Conservation (phyloP, 1,140 invertebrate genomes). For the Mycetomoellerius zeteki region DNA sequence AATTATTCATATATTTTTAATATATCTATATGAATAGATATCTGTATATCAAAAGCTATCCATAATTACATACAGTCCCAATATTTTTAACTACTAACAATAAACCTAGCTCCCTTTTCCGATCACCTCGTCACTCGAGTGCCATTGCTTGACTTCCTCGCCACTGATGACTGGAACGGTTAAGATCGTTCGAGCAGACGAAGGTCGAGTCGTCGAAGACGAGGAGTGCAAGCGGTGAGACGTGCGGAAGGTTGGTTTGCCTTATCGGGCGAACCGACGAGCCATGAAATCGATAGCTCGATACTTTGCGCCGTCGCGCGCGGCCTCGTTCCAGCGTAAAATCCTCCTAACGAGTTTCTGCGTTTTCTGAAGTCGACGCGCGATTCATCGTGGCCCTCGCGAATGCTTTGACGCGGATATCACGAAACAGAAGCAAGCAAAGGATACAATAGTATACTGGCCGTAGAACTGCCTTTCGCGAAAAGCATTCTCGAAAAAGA, state of each 20-base stretch:
- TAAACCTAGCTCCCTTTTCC: constrained; percentile 9
- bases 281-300: constrained; percentile 78
- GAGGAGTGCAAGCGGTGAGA: constrained; percentile 29
- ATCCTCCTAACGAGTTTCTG: constrained; percentile 75
- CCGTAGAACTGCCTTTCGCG: not conserved
- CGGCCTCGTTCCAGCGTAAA: constrained; percentile 67
- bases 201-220: constrained; percentile 70
- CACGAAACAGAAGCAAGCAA: constrained; percentile 17
- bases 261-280: constrained; percentile 74
- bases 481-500: constrained; percentile 18
- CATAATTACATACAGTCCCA: not conserved
- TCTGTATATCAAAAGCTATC: not conserved
- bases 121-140: constrained; percentile 11
- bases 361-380: constrained; percentile 68
- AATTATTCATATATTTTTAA: no score
- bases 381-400: constrained; percentile 56
- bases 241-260: constrained; percentile 51
- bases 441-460: not conserved
- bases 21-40: not conserved
- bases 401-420: constrained; percentile 32
- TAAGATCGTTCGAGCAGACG: constrained; percentile 65
- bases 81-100: constrained; percentile 24
- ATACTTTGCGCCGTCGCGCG: constrained; percentile 74
- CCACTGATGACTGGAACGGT: constrained; percentile 57
- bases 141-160: constrained; percentile 36